Base-by-base conservation (phyloP, 2,797 vertebrate species). In the Sandelia bainsii region DNA sequence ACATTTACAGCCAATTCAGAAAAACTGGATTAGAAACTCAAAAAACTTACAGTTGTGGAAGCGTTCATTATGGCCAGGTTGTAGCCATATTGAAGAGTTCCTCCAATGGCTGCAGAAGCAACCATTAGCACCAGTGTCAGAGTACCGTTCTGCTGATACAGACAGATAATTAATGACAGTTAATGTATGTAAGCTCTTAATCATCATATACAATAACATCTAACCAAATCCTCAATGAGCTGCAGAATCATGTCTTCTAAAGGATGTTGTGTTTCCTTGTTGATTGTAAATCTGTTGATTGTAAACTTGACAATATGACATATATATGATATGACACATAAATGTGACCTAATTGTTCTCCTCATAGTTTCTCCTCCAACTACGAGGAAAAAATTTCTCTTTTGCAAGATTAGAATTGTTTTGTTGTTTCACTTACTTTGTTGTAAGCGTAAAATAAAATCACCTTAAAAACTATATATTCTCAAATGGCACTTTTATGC, bases 31-130 rank as follows among this genome's bases (percentile, higher is more conserved):
- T 10, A 52, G 17, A 40, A 45, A 29, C 0, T 61, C 1, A 20
- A 40, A 40, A 59, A 25, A 72, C 96, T 86, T 89, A 98, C 97
- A 64, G 67, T 70, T 52, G 94, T 95, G 7, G 96, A 96, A 69
- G 97, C 91, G 25, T 96, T 98, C 94, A 98, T 97, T 82, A 98
- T 95, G 48, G 96, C 95, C 3, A 98, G 94, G 89, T 97, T 99
- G 90, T 97, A 98, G 53, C 97, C 96, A 9, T 97, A 98, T 3
- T 97, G 97, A 78, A 99, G 96, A 37, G 96, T 97, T 72, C 97
- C 97, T 74, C 97, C 97, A 69, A 96, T 94, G 54, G 95, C 95
- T 57, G 96, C 93, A 0, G 96, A 95, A 34, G 94, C 94, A 82
- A 97, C 85, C 76, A 95, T 96, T 25, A 97, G 87, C 66, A 95